phyloP scores from a whole-genome alignment of 2,113 vertebrate genomes.

The Perccottus glenii region DNA sequence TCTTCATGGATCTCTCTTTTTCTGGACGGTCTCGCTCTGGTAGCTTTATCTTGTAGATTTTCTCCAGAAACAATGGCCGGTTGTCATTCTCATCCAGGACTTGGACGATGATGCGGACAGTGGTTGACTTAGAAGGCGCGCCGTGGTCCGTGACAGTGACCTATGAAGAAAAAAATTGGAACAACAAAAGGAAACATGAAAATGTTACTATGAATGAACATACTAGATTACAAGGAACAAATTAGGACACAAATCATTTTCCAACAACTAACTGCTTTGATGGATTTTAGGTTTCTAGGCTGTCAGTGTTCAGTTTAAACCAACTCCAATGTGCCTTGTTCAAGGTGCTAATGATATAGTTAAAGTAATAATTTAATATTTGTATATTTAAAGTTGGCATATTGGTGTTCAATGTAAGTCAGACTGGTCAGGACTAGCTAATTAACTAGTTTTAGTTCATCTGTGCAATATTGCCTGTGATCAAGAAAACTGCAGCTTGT shows the following conservation, averaged over 20 bases:
- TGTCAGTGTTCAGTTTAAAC: too few relatives aligned
- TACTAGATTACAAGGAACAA: too few relatives aligned
- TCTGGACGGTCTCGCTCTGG: constrained; percentile 88
- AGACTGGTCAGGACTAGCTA: not conserved
- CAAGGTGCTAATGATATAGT: too few relatives aligned
- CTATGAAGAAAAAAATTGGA: constrained; percentile 63
- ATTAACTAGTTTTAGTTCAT: not conserved
- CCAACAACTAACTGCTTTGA: too few relatives aligned
- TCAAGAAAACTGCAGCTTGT: constrained; percentile 17
- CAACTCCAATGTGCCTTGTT: too few relatives aligned
- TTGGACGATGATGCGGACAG: constrained; percentile 89
- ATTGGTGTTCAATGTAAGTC: too few relatives aligned
- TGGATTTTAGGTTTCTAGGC: too few relatives aligned
- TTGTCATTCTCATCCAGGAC: constrained; percentile 98
- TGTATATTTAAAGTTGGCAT: too few relatives aligned
- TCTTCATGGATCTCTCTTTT: constrained; percentile 79
- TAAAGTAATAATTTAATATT: too few relatives aligned
- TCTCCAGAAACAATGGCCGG: constrained; percentile 92
- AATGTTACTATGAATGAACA: too few relatives aligned
- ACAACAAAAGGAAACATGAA: too few relatives aligned
- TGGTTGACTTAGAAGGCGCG: constrained; percentile 84
- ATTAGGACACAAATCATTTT: too few relatives aligned
- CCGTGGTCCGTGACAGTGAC: constrained; percentile 91
- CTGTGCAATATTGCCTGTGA: constrained; percentile 17
- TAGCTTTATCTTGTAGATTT: constrained; percentile 96